Conservation (phyloP, 2,113 vertebrate genomes). For the Heliornis fulica region DNA sequence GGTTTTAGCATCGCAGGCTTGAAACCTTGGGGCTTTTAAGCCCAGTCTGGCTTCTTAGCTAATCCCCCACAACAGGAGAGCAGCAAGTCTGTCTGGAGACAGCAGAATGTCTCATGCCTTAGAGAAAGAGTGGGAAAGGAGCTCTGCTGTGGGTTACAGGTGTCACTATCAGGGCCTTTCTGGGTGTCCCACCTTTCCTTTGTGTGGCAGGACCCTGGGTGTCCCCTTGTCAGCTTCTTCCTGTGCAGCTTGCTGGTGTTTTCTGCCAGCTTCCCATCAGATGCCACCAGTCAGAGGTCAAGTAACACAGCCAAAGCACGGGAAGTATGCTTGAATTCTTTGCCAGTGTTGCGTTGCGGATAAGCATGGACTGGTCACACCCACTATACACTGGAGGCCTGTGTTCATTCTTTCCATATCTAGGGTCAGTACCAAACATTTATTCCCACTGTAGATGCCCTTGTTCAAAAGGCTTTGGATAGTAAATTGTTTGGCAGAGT, state of each 20-base stretch:
- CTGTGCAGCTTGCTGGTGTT: neutral
- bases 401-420: neutral
- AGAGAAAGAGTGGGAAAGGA: neutral
- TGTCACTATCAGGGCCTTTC: neutral
- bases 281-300: neutral
- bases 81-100: neutral
- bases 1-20: neutral
- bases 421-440: neutral
- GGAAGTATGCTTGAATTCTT: neutral
- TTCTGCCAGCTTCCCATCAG: neutral
- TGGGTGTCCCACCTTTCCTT: neutral
- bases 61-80: neutral
- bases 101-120: neutral
- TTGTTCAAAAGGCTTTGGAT: neutral
- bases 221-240: neutral
- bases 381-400: neutral
- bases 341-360: neutral
- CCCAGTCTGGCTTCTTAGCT: neutral
- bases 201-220: neutral
- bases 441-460: neutral
- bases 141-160: neutral
- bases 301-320: neutral
- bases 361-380: neutral
- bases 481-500: neutral
- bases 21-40: slow-evolving; percentile 2